Conservation (phyloP, 2,797 vertebrate genomes). For the Sebastes vulpes region DNA sequence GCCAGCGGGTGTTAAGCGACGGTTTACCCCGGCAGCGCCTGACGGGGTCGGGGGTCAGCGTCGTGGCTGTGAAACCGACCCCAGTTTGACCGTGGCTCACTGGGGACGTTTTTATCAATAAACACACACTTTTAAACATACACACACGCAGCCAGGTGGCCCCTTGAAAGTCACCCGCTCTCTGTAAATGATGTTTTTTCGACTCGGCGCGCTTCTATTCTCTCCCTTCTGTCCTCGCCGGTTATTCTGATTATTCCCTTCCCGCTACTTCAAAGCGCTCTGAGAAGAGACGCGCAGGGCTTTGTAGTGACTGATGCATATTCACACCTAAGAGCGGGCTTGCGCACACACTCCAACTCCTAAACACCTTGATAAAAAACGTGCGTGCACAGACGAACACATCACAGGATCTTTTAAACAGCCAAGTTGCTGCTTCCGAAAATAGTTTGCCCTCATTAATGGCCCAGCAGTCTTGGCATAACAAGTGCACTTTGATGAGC, state of each 20-base stretch:
- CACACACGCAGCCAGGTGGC: conserved; percentile 26
- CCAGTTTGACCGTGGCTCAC: neutral
- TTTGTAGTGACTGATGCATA: conserved; percentile 76
- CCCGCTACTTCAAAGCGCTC: conserved; percentile 65
- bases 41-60: conserved; percentile 36
- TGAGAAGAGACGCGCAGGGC: conserved; percentile 17
- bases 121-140: conserved; percentile 35
- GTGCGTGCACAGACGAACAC: neutral
- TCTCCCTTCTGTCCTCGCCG: conserved; percentile 47
- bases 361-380: conserved; percentile 52
- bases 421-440: conserved; percentile 67
- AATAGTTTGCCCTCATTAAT: conserved; percentile 83
- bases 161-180: conserved; percentile 21
- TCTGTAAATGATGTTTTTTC: conserved; percentile 33
- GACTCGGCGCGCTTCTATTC: neutral
- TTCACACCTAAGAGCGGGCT: conserved; percentile 53
- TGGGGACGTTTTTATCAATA: conserved; percentile 39
- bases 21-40: conserved; percentile 50
- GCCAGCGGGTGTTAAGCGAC: conserved; percentile 32
- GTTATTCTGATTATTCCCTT: conserved; percentile 60
- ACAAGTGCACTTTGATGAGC: conserved; percentile 78
- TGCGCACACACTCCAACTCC: conserved; percentile 5
- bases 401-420: conserved; percentile 56
- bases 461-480: conserved; percentile 74
- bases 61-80: neutral